Evolutionary conservation across 2,113 vertebrate genomes (phyloP), one percentile per base, ranked within the genome.

Genomic region (Chloebia gouldiae): DNA sequence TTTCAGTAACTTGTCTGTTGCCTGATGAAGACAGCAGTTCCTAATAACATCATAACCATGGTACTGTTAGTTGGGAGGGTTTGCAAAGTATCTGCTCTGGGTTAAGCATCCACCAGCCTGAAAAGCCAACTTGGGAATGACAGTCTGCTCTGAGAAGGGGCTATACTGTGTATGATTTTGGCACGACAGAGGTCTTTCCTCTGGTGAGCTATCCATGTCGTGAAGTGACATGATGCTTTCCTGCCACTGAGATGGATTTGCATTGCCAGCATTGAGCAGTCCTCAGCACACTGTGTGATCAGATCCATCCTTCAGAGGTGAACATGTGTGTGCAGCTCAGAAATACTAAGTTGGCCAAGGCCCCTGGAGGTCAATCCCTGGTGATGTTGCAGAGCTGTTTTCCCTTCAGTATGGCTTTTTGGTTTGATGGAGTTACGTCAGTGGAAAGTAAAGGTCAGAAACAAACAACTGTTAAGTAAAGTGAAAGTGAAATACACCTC

Each of bases 191-290:
- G 24, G 7, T 72, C 81, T 78, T 80, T 49, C 9, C 37, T 45
- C 24, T 65, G 23, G 6, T 56, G 57, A 68, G 19, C 50, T 82
- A 31, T 17, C 37, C 57, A 30, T 49, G 25, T 30, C 12, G 11
- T 25, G 17, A 82, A 60, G 37, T 39, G 37, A 72, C 71, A 60
- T 5, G 13, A 33, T 31, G 24, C 9, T 71, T 91, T 94, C 23
- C 24, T 84, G 18, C 28, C 44, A 28, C 44, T 2, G 12, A 72
- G 15, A 45, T 37, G 31, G 61, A 56, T 19, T 71, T 71, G 15
- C 11, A 40, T 28, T 61, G 47, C 33, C n/a, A 64, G 2, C 0
- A 0, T 2, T 66, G 35, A 70, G 23, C 24, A 39, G 25, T 35
- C 30, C 39, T 82, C 53, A 87, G 73, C 33, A 84, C 13, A 10